Evolutionary conservation across 2,888 invertebrate species (phyloP).

Genomic region (Keiferia lycopersicella): DNA sequence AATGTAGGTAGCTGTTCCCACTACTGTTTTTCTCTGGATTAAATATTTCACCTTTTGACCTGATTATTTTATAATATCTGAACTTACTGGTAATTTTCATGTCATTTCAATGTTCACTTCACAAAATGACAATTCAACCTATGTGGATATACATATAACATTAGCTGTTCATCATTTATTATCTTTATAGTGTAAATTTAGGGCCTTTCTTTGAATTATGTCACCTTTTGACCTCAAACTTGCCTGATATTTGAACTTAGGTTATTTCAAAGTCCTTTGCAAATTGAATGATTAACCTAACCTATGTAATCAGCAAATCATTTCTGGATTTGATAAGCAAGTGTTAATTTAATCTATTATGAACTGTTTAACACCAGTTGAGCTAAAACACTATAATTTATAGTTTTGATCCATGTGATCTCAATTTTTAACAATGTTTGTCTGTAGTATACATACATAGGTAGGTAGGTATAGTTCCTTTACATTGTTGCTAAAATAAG

Average conservation of each 20-base stretch:
- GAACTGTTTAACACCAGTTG: background rate
- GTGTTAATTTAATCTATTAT: background rate
- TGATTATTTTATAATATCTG: no score
- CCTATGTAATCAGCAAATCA: conserved; percentile 3
- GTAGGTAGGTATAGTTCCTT: no score
- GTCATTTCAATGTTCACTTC: no score
- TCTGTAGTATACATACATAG: background rate
- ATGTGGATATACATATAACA: no score
- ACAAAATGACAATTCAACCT: no score
- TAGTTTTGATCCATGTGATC: background rate
- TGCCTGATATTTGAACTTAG: background rate
- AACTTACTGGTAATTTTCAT: no score
- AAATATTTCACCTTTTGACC: no score
- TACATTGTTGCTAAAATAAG: background rate
- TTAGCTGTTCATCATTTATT: background rate
- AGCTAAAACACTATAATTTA: background rate
- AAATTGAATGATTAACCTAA: conserved; percentile 3
- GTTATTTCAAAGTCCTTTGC: background rate
- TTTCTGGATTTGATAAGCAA: conserved; percentile 1
- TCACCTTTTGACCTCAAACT: background rate
- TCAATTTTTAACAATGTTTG: background rate
- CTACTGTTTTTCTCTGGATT: no score
- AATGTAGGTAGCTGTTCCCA: no score
- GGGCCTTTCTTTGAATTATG: background rate
- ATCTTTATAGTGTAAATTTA: background rate